Conservation (phyloP, 2,797 vertebrate genomes). For the Kryptopterus vitreolus region DNA sequence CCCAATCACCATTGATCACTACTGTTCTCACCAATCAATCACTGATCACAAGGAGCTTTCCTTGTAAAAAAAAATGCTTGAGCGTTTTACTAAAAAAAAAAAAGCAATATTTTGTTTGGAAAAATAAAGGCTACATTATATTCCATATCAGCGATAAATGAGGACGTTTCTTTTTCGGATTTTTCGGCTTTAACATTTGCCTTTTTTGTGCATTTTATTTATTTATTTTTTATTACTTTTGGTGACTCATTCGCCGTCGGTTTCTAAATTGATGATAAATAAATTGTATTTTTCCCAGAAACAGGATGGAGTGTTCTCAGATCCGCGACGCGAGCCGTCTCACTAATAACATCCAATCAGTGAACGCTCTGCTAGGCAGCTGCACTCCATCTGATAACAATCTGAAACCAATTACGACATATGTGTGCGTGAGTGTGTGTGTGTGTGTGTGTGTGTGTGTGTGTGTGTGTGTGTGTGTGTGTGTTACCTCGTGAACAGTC, state of each 20-base stretch:
- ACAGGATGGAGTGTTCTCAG: conserved; percentile 1
- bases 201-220: too few species aligned
- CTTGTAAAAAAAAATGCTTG: too few species aligned
- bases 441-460: conserved; percentile 43
- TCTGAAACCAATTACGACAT: conserved; percentile 55
- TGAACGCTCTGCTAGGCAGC: conserved; percentile 28
- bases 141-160: neutral
- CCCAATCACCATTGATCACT: too few species aligned
- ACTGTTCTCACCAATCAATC: too few species aligned
- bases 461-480: conserved; percentile 33
- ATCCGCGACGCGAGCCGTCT: conserved; percentile 15
- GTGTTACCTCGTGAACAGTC: conserved; percentile 95
- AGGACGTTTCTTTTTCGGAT: neutral
- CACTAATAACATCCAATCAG: conserved; percentile 45
- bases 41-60: too few species aligned
- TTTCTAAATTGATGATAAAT: neutral
- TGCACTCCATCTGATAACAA: conserved; percentile 48
- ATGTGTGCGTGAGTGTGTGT: conserved; percentile 31
- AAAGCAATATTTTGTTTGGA: too few species aligned
- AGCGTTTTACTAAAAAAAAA: too few species aligned
- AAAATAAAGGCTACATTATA: neutral
- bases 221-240: neutral
- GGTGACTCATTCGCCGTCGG: neutral
- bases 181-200: neutral
- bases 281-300: neutral